Evolutionary conservation across 2,888 invertebrate species (phyloP).

Genomic region (Brachyptera putata): DNA sequence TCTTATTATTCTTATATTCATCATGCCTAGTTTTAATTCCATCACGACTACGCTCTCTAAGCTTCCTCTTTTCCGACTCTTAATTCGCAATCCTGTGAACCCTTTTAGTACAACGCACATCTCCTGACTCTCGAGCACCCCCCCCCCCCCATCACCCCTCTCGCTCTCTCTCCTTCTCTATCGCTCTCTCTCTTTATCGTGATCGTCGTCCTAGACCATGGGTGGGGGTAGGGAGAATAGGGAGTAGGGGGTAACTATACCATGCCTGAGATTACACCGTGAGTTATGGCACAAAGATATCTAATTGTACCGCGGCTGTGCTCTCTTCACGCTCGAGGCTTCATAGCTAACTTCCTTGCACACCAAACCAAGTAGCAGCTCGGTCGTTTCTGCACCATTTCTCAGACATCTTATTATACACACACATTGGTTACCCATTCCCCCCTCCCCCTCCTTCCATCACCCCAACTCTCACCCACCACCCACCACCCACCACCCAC

Average conservation of each 20-base stretch:
- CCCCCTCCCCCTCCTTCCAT: too few relatives aligned
- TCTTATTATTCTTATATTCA: slow-evolving; percentile 22
- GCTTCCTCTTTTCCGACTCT: slow-evolving; percentile 23
- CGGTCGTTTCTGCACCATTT: slow-evolving; percentile 30
- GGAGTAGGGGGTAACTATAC: slow-evolving; percentile 41
- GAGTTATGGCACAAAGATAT: slow-evolving; percentile 56
- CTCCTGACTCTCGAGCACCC: too few relatives aligned
- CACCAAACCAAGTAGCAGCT: slow-evolving; percentile 21
- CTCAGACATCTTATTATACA: slow-evolving; percentile 28
- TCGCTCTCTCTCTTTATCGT: background rate
- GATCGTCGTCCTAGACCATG: slow-evolving; percentile 13
- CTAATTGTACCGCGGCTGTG: slow-evolving; percentile 47
- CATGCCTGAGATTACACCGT: slow-evolving; percentile 54
- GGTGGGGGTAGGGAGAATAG: slow-evolving; percentile 22
- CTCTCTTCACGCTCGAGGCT: slow-evolving; percentile 22
- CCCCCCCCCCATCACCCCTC: too few relatives aligned
- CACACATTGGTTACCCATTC: slow-evolving; percentile 25
- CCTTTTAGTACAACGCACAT: slow-evolving; percentile 18
- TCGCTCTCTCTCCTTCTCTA: too few relatives aligned
- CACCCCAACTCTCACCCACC: too few relatives aligned
- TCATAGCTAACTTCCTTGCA: too few relatives aligned
- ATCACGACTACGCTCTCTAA: slow-evolving; percentile 24
- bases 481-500: too few relatives aligned
- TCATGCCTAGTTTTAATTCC: slow-evolving; percentile 29
- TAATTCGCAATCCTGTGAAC: slow-evolving; percentile 25